Base-by-base conservation (phyloP, 30 jellyfish, hydroid and myxozoan species). In the Hydractinia echinata region DNA sequence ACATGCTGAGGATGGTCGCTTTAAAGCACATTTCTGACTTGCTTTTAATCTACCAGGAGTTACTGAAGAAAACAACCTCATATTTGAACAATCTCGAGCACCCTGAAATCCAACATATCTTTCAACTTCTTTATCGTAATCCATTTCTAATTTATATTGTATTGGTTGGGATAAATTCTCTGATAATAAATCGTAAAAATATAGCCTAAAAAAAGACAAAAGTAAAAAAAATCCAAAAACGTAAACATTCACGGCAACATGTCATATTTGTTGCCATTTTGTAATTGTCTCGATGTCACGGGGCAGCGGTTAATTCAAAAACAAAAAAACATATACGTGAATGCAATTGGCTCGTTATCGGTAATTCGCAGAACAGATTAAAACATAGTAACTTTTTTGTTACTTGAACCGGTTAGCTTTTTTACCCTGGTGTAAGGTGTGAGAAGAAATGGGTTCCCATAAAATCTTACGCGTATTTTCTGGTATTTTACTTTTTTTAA, bases 1-100 rank as follows among this genome's bases (percentile, higher is more conserved):
- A 30, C 83, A 66, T 20, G 87, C 84, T 61, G 87, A 80, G 9
- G 87, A 13, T 16, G 87, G 87, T n/a, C 87, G 51, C 56, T 80
- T 80, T 39, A 80, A 48, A 19, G 16, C 52, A 7, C 10, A 18
- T 48, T 10, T 48, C n/a, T 48, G 7, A 52, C 16, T 58, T 30
- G 58, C 20, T 10, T 18, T 30, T 13, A 53, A 13, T 50, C 83
- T 74, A 19, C 76, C 44, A 48, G 39, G 21, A 0, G 76, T 16
- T 8, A 55, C 67, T 50, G 83, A 74, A 16, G 69, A 20, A 30
- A 9, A 4, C 54, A 20, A 19, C 10, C 39, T 50, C n/a, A 18
- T 13, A 18, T 50, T 52, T 4, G 51, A 48, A 48, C 20, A 11
- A 44, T 16, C 19, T 8, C 61, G 51, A 72, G 51, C 0, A 9